Evolutionary conservation across 2,888 invertebrate genomes (phyloP), one percentile per base, ranked within the genome.

Genomic region (Apotomis turbidana): DNA sequence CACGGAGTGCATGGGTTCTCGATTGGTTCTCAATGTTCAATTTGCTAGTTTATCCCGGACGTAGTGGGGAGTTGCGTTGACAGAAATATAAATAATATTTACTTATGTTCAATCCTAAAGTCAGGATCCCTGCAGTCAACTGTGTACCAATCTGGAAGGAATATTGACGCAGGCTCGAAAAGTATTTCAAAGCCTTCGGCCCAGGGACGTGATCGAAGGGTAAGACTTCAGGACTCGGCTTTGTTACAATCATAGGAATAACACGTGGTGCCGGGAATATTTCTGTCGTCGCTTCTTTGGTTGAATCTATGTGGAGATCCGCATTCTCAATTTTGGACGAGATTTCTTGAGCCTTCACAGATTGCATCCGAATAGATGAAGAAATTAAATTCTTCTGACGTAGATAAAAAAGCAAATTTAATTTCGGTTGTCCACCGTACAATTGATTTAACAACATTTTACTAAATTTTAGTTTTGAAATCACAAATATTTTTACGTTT

Each of bases 131-230:
- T 13, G 94, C 94, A 13, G 94, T 95, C 36, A 95, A 76, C 83
- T 95, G 95, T 75, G 95, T 95, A 77, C 95, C 95, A 71, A 95
- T 80, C 74, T 94, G 88, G 36, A 95, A 95, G 76, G 96, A 86
- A 83, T 95, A 94, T 78, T 91, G 93, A 85, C 95, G 95, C 75
- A 94, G 85, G 79, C 87, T 94, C 6, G 95, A 94, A 78, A 95
- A 88, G 61, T 94, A 86, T 78, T 94, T 94, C 38, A 96, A 85
- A 38, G 93, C 81, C 70, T 90, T 90, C 0, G 96, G 96, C 0
- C 96, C 95, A 0, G 96, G 96, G 27, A 96, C 94, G 0, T 95
- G 95, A 74, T 95, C 95, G 80, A 96, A 95, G 0, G 95, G 84
- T 60, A 93, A 82, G 69, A 90, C 83, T 10, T 88, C 79, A 5